Base-by-base conservation (phyloP, 2,797 vertebrate genomes). In the Huso huso region DNA sequence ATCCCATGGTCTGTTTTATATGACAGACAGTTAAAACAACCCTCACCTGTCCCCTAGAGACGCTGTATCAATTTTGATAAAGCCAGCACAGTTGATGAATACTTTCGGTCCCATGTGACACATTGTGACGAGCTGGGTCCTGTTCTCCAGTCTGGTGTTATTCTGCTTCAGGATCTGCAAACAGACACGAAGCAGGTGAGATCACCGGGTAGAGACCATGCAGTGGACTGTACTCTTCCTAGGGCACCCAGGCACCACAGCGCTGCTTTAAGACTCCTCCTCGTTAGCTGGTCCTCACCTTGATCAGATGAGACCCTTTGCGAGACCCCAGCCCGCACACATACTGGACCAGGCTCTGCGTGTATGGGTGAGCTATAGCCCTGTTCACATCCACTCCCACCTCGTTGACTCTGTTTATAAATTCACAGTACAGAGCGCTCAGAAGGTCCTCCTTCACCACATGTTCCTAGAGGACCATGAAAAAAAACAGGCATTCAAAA, bases 101-200 rank as follows among this genome's bases (percentile, higher is more conserved):
- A 99, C 97, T 77, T 99, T 99, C 66, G 97, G 97, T 69, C 97
- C 97, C 97, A 99, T 99, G 85, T 99, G 96, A 78, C 96, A 99
- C 96, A 99, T 97, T 0, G 97, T 99, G 74, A 99, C 97, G 60
- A 99, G 87, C 81, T 99, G 97, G 6, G 97, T 99, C 74, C 97
- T 87, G 86, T 98, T 99, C 82, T 99, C 96, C 65, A 99, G 85
- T 23, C 97, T 92, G 0, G 95, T 97, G 82, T 99, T 99, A 83
- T 99, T 99, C 77, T 99, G 97, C 77, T 99, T 99, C 76, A 99
- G 83, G 78, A 99, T 98, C 96, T 99, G 71, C 4, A 63, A 53
- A 50, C 1, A 18, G 8, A 50, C 8, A 7, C 1, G 13, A 65
- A 37, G 23, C 2, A 37, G 23, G 23, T 37, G 23, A 37, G 23